phyloP scores from a whole-genome alignment of 2,797 vertebrate species.

The Lagocephalus sceleratus region DNA sequence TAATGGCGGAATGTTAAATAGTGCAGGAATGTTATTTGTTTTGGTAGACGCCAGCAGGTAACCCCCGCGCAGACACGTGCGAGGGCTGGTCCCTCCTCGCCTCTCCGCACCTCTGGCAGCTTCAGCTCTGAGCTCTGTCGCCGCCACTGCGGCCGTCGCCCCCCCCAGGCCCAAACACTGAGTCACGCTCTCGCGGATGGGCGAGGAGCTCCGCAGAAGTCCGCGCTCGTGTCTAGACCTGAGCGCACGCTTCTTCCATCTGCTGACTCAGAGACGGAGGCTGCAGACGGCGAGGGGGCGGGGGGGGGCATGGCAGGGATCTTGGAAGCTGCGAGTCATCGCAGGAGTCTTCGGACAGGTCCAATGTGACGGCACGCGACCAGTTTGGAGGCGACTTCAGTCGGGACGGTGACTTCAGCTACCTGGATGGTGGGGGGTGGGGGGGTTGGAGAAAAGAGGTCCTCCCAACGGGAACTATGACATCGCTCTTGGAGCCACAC shows the following conservation, averaged over 20 bases:
- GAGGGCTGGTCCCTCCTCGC: slow-evolving; percentile 12
- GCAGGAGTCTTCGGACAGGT: not conserved
- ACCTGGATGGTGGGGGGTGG: not conserved
- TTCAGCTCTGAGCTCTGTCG: too few species aligned
- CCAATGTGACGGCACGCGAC: too few species aligned
- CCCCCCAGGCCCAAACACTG: slow-evolving; percentile 1
- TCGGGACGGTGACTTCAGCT: not conserved
- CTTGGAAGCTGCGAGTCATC: slow-evolving; percentile 63
- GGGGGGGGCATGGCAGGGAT: too few species aligned
- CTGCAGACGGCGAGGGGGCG: slow-evolving; percentile 45
- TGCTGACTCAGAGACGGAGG: slow-evolving; percentile 40
- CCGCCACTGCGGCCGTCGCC: too few species aligned
- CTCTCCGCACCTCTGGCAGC: slow-evolving; percentile 21
- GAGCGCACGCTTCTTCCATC: slow-evolving; percentile 22
- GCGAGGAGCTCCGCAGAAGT: slow-evolving; percentile 14
- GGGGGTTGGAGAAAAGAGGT: slow-evolving; percentile 3
- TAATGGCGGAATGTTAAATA: slow-evolving; percentile 65
- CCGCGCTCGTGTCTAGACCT: slow-evolving; percentile 57
- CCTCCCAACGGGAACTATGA: not conserved
- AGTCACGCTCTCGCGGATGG: slow-evolving; percentile 37
- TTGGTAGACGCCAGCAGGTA: slow-evolving; percentile 60
- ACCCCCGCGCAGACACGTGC: slow-evolving; percentile 24
- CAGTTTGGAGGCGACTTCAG: too few species aligned
- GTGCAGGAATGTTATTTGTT: slow-evolving; percentile 70
- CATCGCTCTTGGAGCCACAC: not conserved